These are phyloP conservation scores for Medauroidea extradentata DNA, from an alignment of 1,140 invertebrate species.

Conservation along the genomic window DNA sequence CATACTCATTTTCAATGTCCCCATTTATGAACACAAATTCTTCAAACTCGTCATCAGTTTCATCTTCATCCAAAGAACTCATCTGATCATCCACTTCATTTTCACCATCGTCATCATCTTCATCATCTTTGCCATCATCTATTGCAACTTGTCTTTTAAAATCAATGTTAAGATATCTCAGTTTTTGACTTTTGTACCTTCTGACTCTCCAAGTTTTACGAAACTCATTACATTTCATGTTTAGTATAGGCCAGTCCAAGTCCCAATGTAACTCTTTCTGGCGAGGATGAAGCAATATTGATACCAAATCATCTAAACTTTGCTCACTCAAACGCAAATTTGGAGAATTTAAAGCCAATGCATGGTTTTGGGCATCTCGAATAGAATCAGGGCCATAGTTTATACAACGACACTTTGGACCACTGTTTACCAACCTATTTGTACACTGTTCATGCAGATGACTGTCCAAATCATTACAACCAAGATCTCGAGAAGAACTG, in stretches of 20 bases:
- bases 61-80: constrained; percentile 18
- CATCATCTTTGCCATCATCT: constrained; percentile 46
- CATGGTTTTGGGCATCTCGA: constrained; percentile 44
- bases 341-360: constrained; percentile 41
- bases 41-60: not conserved
- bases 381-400: constrained; percentile 46
- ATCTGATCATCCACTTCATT: constrained; percentile 55
- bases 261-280: constrained; percentile 60
- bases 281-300: constrained; percentile 55
- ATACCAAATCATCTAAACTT: constrained; percentile 56
- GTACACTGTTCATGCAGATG: not conserved
- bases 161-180: constrained; percentile 61
- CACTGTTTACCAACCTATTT: constrained; percentile 13
- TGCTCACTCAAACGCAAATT: constrained; percentile 53
- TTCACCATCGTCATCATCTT: constrained; percentile 44
- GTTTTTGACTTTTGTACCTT: constrained; percentile 53
- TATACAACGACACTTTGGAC: constrained; percentile 40
- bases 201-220: constrained; percentile 53
- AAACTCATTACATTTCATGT: constrained; percentile 54
- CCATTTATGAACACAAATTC: no score
- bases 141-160: constrained; percentile 58
- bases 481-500: not conserved
- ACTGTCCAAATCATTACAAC: not conserved
- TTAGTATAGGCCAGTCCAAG: constrained; percentile 53
- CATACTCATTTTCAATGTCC: not conserved